Evolutionary conservation across 1,140 invertebrate genomes (phyloP), one percentile per base, ranked within the genome.

Genomic region (Meloidogyne exigua): DNA sequence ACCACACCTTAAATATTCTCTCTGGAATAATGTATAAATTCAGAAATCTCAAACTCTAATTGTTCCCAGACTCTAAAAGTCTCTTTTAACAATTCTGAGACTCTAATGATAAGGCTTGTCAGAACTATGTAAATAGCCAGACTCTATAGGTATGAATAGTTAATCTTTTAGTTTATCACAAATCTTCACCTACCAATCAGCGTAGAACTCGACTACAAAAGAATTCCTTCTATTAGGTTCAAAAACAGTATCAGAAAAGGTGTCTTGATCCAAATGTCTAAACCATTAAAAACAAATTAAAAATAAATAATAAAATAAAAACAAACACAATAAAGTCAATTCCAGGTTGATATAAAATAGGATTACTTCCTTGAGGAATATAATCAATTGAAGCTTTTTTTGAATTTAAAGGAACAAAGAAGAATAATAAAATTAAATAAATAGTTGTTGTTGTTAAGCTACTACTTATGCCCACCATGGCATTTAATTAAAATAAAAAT

Each of bases 201-300:
- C 85, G 70, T 87, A 87, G 74, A 86, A 87, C 44, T 87, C 86
- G 36, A 87, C 86, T n/a, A 86, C 65, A 79, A 87, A 87, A 25
- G 86, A 78, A 63, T 72, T 81, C 23, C 25, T 64, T 49, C 68
- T 81, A 26, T 73, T 77, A n/a, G 82, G 76, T 57, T 81, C 80
- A 68, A 84, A 86, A 12, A 87, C 80, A 44, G 85, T 87, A 69
- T 87, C 85, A 66, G 76, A 75, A 64, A 87, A 87, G 26, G 85
- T 87, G n/a, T 68, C 72, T 75, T 84, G 63, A 68, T 81, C 62
- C 13, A 79, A 68, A 57, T 64, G 71, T 18, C 71, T 73, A 39
- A n/a, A n/a, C n/a, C n/a, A n/a, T n/a, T n/a, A n/a, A 26, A 73
- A 73, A 32, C 2, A 13, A n/a, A n/a, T 15, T 23, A 26, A 42